These are phyloP conservation scores for Zootermopsis nevadensis DNA, from an alignment of 2,888 invertebrate genomes.

Conservation along the genomic window DNA sequence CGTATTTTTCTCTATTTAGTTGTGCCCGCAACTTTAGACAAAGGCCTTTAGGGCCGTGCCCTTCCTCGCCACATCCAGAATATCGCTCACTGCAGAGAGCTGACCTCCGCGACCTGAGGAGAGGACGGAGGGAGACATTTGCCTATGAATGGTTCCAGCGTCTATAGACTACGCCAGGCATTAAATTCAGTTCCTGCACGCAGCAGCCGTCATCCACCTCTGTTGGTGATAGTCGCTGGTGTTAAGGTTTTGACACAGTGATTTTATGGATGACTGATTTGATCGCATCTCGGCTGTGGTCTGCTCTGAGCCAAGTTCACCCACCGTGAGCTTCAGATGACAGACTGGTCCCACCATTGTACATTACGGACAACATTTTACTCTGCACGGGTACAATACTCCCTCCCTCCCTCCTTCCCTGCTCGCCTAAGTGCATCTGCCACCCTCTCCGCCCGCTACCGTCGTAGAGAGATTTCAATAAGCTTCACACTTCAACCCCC, in stretches of 20 bases:
- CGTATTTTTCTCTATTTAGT: no score
- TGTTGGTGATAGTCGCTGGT: constrained; percentile 13
- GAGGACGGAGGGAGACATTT: constrained; percentile 1
- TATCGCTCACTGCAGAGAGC: background rate
- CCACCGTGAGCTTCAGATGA: constrained; percentile 36
- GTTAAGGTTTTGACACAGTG: constrained; percentile 46
- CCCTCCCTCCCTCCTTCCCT: constrained; percentile 21
- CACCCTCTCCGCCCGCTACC: background rate
- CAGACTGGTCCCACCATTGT: constrained; percentile 14
- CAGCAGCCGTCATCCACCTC: constrained; percentile 33
- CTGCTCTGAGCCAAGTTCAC: constrained; percentile 4
- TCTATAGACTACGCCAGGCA: constrained; percentile 34
- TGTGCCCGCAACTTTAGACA: no score
- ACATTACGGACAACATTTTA: constrained; percentile 20
- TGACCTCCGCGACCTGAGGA: constrained; percentile 18
- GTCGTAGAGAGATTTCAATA: no score
- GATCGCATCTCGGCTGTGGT: constrained; percentile 32
- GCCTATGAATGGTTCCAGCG: constrained; percentile 32
- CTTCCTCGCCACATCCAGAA: background rate
- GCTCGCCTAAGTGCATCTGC: constrained; percentile 21
- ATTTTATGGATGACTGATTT: constrained; percentile 44
- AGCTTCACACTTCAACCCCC: no score
- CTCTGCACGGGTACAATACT: constrained; percentile 7
- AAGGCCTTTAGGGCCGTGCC: no score
- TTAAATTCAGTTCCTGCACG: constrained; percentile 41